Conservation (phyloP, 1,140 invertebrate species). For the Conus betulinus region DNA sequence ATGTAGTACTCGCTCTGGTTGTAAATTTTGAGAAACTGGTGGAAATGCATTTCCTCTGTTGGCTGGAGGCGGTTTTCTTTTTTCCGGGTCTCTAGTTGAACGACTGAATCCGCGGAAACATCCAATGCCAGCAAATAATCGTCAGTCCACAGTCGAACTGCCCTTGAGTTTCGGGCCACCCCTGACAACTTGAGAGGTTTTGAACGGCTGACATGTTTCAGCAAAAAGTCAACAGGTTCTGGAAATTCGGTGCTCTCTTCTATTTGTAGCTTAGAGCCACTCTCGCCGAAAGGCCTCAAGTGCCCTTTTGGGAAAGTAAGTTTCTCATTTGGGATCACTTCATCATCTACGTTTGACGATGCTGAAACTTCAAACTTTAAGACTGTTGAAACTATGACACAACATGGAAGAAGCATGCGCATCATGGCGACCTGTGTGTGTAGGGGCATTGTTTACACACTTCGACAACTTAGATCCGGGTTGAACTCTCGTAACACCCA, state of each 20-base stretch:
- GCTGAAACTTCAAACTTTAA: neutral
- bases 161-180: slow-evolving; percentile 61
- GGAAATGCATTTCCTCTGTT: slow-evolving; percentile 61
- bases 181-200: slow-evolving; percentile 67
- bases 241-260: slow-evolving; percentile 62
- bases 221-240: slow-evolving; percentile 60
- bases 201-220: slow-evolving; percentile 58
- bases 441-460: neutral
- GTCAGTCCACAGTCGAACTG: slow-evolving; percentile 68
- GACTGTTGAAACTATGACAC: neutral
- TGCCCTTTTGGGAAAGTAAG: slow-evolving; percentile 47
- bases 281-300: slow-evolving; percentile 64
- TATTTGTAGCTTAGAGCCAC: slow-evolving; percentile 52
- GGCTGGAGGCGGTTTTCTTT: slow-evolving; percentile 66
- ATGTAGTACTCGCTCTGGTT: slow-evolving; percentile 70
- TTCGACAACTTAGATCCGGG: neutral
- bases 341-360: neutral
- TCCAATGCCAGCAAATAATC: slow-evolving; percentile 66
- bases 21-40: slow-evolving; percentile 69
- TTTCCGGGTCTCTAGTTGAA: slow-evolving; percentile 66
- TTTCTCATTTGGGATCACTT: neutral
- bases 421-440: neutral
- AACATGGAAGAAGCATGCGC: neutral
- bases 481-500: too few species aligned
- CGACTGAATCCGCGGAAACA: slow-evolving; percentile 53